Conservation (phyloP, 2,797 vertebrate species). For the Distichodus sexfasciatus region DNA sequence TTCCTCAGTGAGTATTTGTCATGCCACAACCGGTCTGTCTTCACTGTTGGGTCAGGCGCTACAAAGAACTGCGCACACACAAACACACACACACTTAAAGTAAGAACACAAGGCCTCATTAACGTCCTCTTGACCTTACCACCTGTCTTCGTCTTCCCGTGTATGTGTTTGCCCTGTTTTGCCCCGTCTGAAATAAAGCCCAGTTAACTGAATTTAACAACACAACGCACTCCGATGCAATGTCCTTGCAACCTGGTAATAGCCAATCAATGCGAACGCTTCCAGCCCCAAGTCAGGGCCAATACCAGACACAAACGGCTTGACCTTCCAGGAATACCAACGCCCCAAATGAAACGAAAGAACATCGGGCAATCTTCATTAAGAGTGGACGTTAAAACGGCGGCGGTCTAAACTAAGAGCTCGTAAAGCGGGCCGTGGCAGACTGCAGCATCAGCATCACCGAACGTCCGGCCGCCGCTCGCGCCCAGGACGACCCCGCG, state of each 20-base stretch:
- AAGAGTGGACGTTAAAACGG: slow-evolving; percentile 35
- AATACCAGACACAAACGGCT: not conserved
- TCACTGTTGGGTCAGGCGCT: slow-evolving; percentile 95
- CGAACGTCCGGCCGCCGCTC: not conserved
- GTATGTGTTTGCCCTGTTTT: not conserved
- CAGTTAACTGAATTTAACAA: not conserved
- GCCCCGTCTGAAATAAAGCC: not conserved
- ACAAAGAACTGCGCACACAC: slow-evolving; percentile 86
- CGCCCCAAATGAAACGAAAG: slow-evolving; percentile 2
- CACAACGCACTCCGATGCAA: not conserved
- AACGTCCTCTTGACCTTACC: not conserved
- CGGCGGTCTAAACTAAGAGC: slow-evolving; percentile 11
- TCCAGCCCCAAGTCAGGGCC: not conserved
- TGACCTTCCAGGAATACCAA: slow-evolving; percentile 25
- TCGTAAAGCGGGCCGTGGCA: slow-evolving; percentile 28
- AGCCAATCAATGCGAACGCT: not conserved
- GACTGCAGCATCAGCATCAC: slow-evolving; percentile 15
- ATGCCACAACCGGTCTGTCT: slow-evolving; percentile 95
- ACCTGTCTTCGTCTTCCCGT: not conserved
- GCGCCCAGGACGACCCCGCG: not conserved
- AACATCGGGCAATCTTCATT: slow-evolving; percentile 34
- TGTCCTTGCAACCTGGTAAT: not conserved
- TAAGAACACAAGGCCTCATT: not conserved
- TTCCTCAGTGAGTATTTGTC: slow-evolving; percentile 98
- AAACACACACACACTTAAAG: not conserved